Base-by-base conservation (phyloP, 2,797 vertebrate species). In the Momotus momota region DNA sequence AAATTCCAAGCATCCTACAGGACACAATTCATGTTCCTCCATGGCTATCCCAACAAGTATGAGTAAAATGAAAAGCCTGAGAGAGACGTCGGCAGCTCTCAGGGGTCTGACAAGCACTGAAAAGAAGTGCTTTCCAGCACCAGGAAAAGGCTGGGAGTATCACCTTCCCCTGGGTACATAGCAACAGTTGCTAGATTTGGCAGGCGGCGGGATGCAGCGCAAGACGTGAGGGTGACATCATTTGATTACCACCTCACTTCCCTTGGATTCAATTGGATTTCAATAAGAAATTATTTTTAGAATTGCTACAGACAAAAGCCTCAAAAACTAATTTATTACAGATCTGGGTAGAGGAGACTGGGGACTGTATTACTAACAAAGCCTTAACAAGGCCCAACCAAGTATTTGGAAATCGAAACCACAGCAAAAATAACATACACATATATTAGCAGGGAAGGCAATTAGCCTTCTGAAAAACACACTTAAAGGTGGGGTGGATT, bases 171-270 rank as follows among this genome's bases (percentile, higher is more conserved):
- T 65, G 57, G 72, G 94, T 90, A 95, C 91, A 95, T 90, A 95
- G 95, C 96, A 97, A 97, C 88, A 90, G 82, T 96, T 96, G 96
- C 96, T 93, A 96, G 89, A 92, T 90, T 91, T 74, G 87, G 87
- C 91, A 96, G 85, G 91, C 66, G 4, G 75, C 0, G 2, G 91
- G 87, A 92, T 86, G 82, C 79, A 94, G 92, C 4, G 55, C 60
- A 95, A 93, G 95, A 95, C 40, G 21, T 77, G 83, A 77, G 73
- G 75, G 79, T 92, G 94, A 95, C 96, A 95, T 95, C 94, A 95
- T 64, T 86, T 93, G 94, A 97, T 95, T 91, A 95, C 81, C 96
- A 96, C 96, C 90, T 96, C 22, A 3, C 93, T 89, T 93, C 75
- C 52, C 60, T 87, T 19, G 1, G 72, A 91, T 92, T 88, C 81